Evolutionary conservation across 1,140 invertebrate genomes (phyloP), one percentile per base, ranked within the genome.

Genomic region (Oreohelix idahoensis): DNA sequence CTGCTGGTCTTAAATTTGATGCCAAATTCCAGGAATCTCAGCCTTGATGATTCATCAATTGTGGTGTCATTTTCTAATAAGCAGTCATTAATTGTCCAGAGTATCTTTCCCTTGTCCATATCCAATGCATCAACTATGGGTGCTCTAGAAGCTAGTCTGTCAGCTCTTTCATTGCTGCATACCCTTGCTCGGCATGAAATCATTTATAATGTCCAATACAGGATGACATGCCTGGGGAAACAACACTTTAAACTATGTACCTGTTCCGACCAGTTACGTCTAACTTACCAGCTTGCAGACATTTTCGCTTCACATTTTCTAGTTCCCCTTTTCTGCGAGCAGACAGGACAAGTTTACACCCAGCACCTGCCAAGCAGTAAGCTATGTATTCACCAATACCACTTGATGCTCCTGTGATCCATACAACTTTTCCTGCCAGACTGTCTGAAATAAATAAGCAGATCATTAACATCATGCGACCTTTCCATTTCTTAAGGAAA

Each of bases 341-440:
- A 26, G 96, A 95, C 23, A 98, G 89, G 23, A 96, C 94, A 36
- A 98, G 89, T 89, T 95, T 95, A 26, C 95, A 95, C 17, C 95
- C 95, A 84, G 94, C 92, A 87, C 94, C 94, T 8, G 96, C 96
- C 51, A 97, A 92, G 39, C 94, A 94, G 81, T 96, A 94, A 0
- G 96, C 96, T 74, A 97, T 91, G 84, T 94, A 90, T 93, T 97
- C 96, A 26, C 97, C 97, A 88, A 98, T 97, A 35, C 97, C 97
- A 93, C 96, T 96, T 0, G 96, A 97, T 20, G 96, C 96, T 58
- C 97, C 97, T 1, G 96, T 97, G 86, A 98, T 96, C 96, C 97
- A 98, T 0, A 97, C 95, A 5, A 97, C 96, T 93, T 97, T 95
- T 0, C 94, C 95, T 84, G 93, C 92, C 69, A 97, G 83, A 36